These are phyloP conservation scores for Etheostoma perlongum DNA, from an alignment of 2,797 vertebrate species.

Conservation along the genomic window DNA sequence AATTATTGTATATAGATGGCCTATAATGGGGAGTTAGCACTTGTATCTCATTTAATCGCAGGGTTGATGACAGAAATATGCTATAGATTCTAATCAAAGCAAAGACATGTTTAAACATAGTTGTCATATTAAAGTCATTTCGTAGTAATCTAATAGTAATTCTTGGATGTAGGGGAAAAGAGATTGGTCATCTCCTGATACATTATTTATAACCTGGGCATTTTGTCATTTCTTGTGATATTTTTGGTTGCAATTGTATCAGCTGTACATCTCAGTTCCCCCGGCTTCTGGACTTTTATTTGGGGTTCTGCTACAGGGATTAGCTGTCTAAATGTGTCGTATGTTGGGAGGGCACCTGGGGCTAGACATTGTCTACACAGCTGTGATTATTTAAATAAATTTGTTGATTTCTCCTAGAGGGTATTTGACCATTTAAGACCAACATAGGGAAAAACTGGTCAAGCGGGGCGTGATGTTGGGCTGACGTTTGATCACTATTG, in stretches of 20 bases:
- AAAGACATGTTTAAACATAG: constrained; percentile 44
- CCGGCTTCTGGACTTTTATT: constrained; percentile 33
- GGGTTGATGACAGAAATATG: constrained; percentile 39
- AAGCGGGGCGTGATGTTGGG: constrained; percentile 29
- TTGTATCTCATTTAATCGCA: constrained; percentile 48
- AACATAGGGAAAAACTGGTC: neutral
- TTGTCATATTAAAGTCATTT: constrained; percentile 49
- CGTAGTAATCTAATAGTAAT: constrained; percentile 10
- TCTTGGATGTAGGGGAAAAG: constrained; percentile 34
- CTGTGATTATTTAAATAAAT: constrained; percentile 62
- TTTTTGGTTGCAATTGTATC: constrained; percentile 55
- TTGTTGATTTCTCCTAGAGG: constrained; percentile 55
- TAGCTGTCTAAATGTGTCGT: constrained; percentile 32
- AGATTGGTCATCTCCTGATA: constrained; percentile 46
- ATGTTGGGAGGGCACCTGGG: constrained; percentile 26
- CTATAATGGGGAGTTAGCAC: constrained; percentile 49
- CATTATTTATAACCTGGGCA: constrained; percentile 82
- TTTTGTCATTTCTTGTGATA: constrained; percentile 68
- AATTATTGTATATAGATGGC: constrained; percentile 70
- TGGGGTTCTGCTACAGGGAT: constrained; percentile 51
- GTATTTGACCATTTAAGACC: constrained; percentile 44
- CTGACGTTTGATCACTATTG: constrained; percentile 60
- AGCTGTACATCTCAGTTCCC: constrained; percentile 33
- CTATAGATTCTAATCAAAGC: constrained; percentile 35
- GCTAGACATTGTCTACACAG: constrained; percentile 30